These are phyloP conservation scores for Thryonomys swinderianus DNA, from an alignment of 2,113 vertebrate species.

Conservation along the genomic window DNA sequence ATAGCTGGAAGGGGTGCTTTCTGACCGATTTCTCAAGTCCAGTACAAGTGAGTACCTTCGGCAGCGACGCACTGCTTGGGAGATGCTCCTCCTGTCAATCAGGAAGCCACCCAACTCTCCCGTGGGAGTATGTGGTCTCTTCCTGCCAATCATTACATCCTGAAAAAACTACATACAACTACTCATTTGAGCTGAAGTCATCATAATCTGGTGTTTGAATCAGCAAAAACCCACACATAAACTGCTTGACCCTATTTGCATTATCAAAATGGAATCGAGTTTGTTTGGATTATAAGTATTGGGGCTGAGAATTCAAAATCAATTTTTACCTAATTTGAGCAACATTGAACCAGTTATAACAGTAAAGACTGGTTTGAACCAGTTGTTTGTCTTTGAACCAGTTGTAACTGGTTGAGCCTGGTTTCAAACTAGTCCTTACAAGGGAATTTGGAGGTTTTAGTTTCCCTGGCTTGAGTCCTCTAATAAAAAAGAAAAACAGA, in stretches of 20 bases:
- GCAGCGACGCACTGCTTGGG: rapidly evolving
- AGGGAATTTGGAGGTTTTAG: background rate
- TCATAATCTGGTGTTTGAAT: background rate
- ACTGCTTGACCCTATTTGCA: background rate
- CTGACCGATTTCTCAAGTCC: background rate
- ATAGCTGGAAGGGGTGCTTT: background rate
- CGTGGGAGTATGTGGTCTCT: background rate
- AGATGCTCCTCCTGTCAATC: background rate
- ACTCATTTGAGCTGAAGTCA: background rate
- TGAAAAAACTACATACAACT: background rate
- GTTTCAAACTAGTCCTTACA: background rate
- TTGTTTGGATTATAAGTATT: background rate
- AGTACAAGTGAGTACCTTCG: background rate
- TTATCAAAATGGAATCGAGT: background rate
- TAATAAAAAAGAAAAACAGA: background rate
- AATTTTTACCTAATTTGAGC: background rate
- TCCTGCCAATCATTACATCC: background rate
- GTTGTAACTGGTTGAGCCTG: background rate
- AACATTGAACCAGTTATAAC: background rate
- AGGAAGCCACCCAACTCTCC: background rate
- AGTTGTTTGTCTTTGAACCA: background rate
- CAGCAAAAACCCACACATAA: background rate
- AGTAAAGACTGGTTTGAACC: background rate
- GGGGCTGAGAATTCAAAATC: background rate
- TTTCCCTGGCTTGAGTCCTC: background rate